These are phyloP conservation scores for Ceratina japonica DNA, from an alignment of 1,140 invertebrate genomes.

Conservation along the genomic window DNA sequence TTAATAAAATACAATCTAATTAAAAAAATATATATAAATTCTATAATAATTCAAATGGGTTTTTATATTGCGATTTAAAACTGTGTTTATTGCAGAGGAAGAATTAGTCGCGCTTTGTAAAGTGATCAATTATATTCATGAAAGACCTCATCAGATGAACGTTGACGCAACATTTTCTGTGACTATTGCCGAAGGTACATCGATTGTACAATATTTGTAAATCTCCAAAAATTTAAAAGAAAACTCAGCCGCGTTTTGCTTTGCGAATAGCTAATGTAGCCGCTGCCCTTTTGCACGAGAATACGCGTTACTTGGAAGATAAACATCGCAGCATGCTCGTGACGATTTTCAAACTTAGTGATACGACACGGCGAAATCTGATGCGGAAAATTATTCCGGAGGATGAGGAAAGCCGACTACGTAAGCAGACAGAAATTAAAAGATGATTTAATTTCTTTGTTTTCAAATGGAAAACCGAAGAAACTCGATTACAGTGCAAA, in stretches of 20 bases:
- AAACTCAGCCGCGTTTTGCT: not conserved
- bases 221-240: not conserved
- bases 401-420: conserved; percentile 22
- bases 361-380: conserved; percentile 31
- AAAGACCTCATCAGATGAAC: conserved; percentile 68
- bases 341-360: conserved; percentile 26
- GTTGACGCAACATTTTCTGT: conserved; percentile 67
- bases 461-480: not conserved
- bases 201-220: not conserved
- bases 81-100: conserved; percentile 52
- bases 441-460: not conserved
- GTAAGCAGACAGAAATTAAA: conserved; percentile 22
- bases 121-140: conserved; percentile 60
- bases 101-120: conserved; percentile 59
- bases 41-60: not conserved
- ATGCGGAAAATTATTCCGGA: not conserved
- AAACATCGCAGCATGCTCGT: conserved; percentile 2
- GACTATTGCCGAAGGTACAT: conserved; percentile 69
- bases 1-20: too few species aligned
- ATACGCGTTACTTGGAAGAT: conserved; percentile 21
- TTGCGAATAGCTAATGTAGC: conserved; percentile 42
- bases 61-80: not conserved
- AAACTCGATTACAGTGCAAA: conserved; percentile 24
- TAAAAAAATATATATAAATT: too few species aligned
- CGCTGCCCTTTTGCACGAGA: conserved; percentile 40